Conservation (phyloP, 2,797 vertebrate genomes). For the Myripristis murdjan region DNA sequence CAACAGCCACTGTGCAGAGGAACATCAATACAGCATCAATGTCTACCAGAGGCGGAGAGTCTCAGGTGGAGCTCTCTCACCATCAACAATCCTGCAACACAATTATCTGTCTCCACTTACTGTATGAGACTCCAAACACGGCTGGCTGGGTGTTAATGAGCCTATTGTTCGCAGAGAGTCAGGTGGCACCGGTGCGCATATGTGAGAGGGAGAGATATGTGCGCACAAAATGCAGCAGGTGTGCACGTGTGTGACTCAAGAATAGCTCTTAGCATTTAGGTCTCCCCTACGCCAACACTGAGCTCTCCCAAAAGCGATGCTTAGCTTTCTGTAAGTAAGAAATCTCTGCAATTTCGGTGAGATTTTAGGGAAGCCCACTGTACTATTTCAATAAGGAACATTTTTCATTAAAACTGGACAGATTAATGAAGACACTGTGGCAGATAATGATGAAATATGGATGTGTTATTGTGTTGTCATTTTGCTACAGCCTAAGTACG, state of each 20-base stretch:
- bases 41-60: constrained; percentile 26
- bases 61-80: constrained; percentile 50
- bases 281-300: neutral
- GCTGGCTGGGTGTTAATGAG: constrained; percentile 54
- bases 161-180: constrained; percentile 29
- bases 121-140: constrained; percentile 17
- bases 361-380: neutral
- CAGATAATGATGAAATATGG: constrained; percentile 25
- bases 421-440: constrained; percentile 3
- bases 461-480: constrained; percentile 10
- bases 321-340: neutral
- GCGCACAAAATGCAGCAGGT: neutral
- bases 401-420: neutral
- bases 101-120: constrained; percentile 42
- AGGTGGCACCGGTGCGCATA: constrained; percentile 16
- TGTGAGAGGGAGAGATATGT: constrained; percentile 21
- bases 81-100: constrained; percentile 30
- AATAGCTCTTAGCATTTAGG: constrained; percentile 3
- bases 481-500: neutral
- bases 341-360: neutral
- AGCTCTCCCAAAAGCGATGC: neutral
- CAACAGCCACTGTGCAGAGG: constrained; percentile 19
- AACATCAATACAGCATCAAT: constrained; percentile 34
- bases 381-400: neutral
- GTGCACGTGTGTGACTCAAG: neutral